These are phyloP conservation scores for Trichogramma evanescens DNA, from an alignment of 2,888 invertebrate genomes.

Conservation along the genomic window DNA sequence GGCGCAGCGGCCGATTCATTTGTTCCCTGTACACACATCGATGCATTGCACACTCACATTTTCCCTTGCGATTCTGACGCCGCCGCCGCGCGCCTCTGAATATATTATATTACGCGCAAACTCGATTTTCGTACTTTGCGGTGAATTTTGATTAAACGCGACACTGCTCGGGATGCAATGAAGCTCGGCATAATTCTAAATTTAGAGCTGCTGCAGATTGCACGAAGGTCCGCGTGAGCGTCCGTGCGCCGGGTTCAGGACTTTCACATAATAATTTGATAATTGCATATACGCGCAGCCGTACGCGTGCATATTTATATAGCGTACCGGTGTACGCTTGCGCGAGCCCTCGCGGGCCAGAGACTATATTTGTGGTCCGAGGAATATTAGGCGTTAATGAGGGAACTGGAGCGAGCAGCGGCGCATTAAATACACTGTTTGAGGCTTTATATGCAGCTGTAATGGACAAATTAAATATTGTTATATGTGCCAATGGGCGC, in stretches of 20 bases:
- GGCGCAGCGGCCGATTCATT: slow-evolving; percentile 31
- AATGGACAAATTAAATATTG: neutral
- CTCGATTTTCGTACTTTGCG: neutral
- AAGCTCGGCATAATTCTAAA: slow-evolving; percentile 15
- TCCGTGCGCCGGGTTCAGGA: no score
- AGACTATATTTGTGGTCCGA: neutral
- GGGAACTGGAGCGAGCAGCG: neutral
- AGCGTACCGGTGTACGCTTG: neutral
- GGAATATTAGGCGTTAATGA: neutral
- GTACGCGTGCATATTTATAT: neutral
- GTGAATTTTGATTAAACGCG: slow-evolving; percentile 23
- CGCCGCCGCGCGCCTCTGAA: neutral
- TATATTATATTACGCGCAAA: slow-evolving; percentile 10
- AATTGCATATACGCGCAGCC: slow-evolving; percentile 1
- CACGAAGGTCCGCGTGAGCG: neutral
- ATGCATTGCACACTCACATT: slow-evolving; percentile 18
- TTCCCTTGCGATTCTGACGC: slow-evolving; percentile 3
- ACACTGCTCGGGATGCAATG: neutral
- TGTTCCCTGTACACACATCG: slow-evolving; percentile 29
- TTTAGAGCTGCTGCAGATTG: slow-evolving; percentile 12
- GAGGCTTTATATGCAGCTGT: neutral
- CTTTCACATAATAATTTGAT: slow-evolving; percentile 9
- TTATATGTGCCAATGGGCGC: neutral
- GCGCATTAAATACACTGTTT: neutral
- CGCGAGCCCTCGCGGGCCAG: neutral